These are phyloP conservation scores for Phycodurus eques DNA, from an alignment of 2,113 vertebrate genomes.

Conservation along the genomic window DNA sequence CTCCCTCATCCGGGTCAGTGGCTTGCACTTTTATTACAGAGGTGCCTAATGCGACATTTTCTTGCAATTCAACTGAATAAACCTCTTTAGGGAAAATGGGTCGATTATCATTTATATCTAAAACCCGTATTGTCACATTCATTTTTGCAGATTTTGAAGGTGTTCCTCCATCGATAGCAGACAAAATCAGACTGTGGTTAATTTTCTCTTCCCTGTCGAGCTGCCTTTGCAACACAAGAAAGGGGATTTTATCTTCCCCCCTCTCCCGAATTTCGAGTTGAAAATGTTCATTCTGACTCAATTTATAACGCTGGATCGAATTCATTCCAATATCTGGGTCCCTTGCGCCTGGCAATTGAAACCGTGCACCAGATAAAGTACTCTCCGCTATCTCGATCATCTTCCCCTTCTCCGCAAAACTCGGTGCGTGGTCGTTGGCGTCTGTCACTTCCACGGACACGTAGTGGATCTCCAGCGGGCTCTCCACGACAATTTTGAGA, in stretches of 20 bases:
- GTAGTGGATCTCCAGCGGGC: constrained; percentile 69
- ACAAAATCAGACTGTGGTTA: constrained; percentile 28
- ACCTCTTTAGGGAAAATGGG: constrained; percentile 50
- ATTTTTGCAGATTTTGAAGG: constrained; percentile 37
- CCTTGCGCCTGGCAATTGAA: constrained; percentile 70
- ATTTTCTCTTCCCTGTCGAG: constrained; percentile 47
- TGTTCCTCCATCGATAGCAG: constrained; percentile 57
- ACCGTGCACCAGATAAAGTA: constrained; percentile 59
- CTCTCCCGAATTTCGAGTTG: constrained; percentile 36
- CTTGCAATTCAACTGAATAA: constrained; percentile 27
- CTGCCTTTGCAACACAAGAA: constrained; percentile 48
- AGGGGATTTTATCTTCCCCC: constrained; percentile 36
- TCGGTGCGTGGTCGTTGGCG: constrained; percentile 68
- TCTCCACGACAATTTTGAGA: constrained; percentile 64
- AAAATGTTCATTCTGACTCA: constrained; percentile 52
- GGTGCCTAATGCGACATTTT: constrained; percentile 31
- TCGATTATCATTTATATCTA: constrained; percentile 59
- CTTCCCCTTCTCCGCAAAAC: constrained; percentile 65
- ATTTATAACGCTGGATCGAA: constrained; percentile 67
- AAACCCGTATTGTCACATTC: constrained; percentile 40
- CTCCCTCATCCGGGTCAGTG: constrained; percentile 37
- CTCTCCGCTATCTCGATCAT: constrained; percentile 64
- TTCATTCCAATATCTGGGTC: constrained; percentile 73
- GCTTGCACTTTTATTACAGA: constrained; percentile 32
- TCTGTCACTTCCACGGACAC: constrained; percentile 62